A percentile compares a stretch with the other conserved stretches of the same genome.
phyloP scores from a whole-genome alignment of 2,888 invertebrate genomes.

The Coelopa pilipes region DNA sequence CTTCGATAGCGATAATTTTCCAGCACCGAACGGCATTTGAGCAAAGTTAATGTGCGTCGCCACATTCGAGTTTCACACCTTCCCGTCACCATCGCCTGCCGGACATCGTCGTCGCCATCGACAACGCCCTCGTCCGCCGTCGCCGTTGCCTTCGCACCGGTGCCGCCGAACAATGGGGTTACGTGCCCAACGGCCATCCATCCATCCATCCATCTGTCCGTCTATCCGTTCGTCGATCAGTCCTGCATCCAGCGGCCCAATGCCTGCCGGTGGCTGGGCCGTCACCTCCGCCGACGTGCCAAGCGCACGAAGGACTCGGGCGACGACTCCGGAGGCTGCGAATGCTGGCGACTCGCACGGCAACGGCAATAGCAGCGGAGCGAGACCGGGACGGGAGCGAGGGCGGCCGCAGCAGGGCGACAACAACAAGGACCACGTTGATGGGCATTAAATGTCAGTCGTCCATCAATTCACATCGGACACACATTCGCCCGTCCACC shows the following conservation, averaged over 20 bases:
- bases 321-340: not conserved
- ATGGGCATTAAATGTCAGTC: conserved; percentile 37
- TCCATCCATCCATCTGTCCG: conserved; percentile 24
- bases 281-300: not conserved
- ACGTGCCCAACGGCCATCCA: conserved; percentile 35
- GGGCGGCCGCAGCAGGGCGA: not conserved
- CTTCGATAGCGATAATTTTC: conserved; percentile 26
- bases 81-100: conserved; percentile 37
- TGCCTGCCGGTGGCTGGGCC: not conserved
- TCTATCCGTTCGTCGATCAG: not conserved
- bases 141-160: not conserved
- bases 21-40: not conserved
- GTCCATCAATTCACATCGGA: conserved; percentile 27
- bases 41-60: conserved; percentile 31
- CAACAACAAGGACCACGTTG: conserved; percentile 9
- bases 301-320: not conserved
- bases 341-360: not conserved
- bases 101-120: no score
- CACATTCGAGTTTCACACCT: conserved; percentile 59
- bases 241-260: not conserved
- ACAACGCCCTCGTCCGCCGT: no score
- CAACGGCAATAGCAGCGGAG: no score
- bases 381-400: no score
- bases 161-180: conserved; percentile 18
- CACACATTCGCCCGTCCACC: not conserved